A percentile compares a stretch with the other conserved stretches of the same genome.
Conservation (phyloP, 2,113 vertebrate species). For the Corythaixoides concolor region DNA sequence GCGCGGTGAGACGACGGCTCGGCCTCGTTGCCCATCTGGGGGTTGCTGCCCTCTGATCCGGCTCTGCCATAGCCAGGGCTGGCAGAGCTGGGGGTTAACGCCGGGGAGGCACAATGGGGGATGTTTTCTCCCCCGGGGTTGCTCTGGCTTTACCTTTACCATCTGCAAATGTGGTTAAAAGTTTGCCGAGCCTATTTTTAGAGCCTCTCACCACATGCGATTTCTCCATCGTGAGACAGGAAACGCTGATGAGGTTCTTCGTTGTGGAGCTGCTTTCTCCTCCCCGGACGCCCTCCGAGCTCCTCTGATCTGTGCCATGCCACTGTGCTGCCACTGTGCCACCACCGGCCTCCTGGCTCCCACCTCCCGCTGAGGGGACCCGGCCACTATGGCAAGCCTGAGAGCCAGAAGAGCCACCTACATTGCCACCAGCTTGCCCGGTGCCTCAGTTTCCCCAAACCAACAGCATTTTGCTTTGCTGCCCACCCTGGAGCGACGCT, state of each 20-base stretch:
- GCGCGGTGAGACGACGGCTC: neutral
- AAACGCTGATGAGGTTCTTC: conserved; percentile 54
- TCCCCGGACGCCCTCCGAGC: neutral
- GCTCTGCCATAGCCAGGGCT: neutral
- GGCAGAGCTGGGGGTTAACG: neutral
- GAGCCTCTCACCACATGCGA: conserved; percentile 51
- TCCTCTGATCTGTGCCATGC: neutral
- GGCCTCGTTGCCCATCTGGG: neutral
- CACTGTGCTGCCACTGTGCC: neutral
- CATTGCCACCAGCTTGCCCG: neutral
- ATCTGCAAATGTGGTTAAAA: conserved; percentile 64
- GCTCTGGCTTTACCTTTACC: conserved; percentile 30
- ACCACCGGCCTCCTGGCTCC: neutral
- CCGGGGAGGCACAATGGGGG: neutral
- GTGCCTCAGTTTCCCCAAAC: neutral
- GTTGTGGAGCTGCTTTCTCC: conserved; percentile 18
- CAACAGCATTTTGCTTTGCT: neutral
- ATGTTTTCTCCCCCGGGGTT: neutral
- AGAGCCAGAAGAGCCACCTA: neutral
- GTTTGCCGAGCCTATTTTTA: conserved; percentile 71
- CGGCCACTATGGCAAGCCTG: neutral
- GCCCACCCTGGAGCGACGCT: fast-evolving
- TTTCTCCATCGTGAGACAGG: conserved; percentile 63
- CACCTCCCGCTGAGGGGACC: fast-evolving
- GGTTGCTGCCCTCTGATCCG: neutral